Evolutionary conservation across 1,140 invertebrate species (phyloP), one percentile per base, ranked within the genome.

Genomic region (Zaprionus camerounensis): DNA sequence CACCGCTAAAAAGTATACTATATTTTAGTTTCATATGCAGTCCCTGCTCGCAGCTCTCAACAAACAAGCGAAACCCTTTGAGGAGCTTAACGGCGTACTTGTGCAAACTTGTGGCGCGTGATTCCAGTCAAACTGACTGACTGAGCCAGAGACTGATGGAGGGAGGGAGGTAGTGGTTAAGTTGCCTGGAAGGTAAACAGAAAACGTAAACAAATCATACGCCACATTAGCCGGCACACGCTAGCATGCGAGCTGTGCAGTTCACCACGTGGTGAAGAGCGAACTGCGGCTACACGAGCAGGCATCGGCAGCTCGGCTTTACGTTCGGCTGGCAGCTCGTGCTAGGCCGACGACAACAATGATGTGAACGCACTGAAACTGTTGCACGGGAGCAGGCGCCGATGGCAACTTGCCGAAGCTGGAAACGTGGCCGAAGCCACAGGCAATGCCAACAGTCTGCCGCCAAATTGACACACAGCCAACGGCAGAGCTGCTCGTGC

Each of bases 161-260:
- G 38, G 38, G 6, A 44, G 41, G 13, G 11, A 7, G n/a, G n/a
- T 6, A 11, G 41, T 2, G 41, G 0, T 0, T 6, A n/a, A 44
- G 41, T 7, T 9, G 41, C n/a, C 49, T 79, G 82, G 82, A 85
- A 85, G 58, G 79, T 85, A 85, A 85, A 85, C 82, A 85, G 13
- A 81, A 64, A 85, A 85, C 67, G 82, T 85, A 85, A 85, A 85
- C 82, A 85, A 78, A 86, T 5, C 55, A 31, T 17, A 28, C 41
- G 69, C 38, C 55, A 65, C 34, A 49, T 20, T 44, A 11, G 49
- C 49, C 65, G 76, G 78, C 79, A 26, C 49, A 24, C n/a, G 6
- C 9, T 7, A n/a, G 46, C 61, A 24, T 9, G 15, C 17, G 7
- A 22, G 46, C 36, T 12, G 17, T 15, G 36, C 70, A 58, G 5